A percentile compares a stretch with the other conserved stretches of the same genome.
phyloP scores from a whole-genome alignment of 1,140 invertebrate species.

The Stegodyphus dumicola region DNA sequence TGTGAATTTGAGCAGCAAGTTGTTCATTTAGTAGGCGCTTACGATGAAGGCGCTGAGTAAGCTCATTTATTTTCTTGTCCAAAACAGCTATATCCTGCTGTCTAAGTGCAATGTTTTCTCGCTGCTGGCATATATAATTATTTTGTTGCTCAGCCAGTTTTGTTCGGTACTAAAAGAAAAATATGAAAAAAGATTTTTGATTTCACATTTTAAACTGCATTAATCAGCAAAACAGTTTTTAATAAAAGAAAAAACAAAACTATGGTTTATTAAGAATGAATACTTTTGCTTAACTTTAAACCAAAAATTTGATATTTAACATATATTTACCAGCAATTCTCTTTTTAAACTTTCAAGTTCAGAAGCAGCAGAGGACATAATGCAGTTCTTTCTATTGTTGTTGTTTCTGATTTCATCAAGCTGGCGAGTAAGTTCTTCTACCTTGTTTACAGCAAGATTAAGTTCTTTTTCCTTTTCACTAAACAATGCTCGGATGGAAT shows the following conservation, averaged over 20 bases:
- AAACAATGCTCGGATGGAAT: conserved; percentile 93
- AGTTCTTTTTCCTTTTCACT: conserved; percentile 98
- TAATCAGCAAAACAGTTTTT: no score
- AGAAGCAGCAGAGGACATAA: conserved; percentile 78
- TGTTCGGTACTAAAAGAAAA: conserved; percentile 83
- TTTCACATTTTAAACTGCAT: no score
- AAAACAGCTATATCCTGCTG: conserved; percentile 91
- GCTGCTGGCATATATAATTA: conserved; percentile 84
- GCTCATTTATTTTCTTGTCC: conserved; percentile 90
- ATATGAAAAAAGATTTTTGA: neutral
- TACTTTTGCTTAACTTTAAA: no score
- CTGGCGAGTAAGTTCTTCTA: conserved; percentile 93
- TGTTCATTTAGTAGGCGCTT: conserved; percentile 89
- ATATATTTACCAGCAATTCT: conserved; percentile 85
- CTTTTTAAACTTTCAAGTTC: conserved; percentile 88
- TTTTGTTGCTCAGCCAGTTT: conserved; percentile 96
- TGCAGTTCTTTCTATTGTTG: conserved; percentile 73
- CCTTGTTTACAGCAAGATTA: conserved; percentile 92
- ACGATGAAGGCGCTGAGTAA: conserved; percentile 88
- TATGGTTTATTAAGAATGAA: no score
- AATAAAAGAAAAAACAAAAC: no score
- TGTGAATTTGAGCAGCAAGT: conserved; percentile 79
- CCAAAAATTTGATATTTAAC: no score
- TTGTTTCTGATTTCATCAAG: conserved; percentile 84
- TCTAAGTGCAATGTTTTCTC: conserved; percentile 83